These are phyloP conservation scores for Philereme vetulata DNA, from an alignment of 2,888 invertebrate species.

Conservation along the genomic window DNA sequence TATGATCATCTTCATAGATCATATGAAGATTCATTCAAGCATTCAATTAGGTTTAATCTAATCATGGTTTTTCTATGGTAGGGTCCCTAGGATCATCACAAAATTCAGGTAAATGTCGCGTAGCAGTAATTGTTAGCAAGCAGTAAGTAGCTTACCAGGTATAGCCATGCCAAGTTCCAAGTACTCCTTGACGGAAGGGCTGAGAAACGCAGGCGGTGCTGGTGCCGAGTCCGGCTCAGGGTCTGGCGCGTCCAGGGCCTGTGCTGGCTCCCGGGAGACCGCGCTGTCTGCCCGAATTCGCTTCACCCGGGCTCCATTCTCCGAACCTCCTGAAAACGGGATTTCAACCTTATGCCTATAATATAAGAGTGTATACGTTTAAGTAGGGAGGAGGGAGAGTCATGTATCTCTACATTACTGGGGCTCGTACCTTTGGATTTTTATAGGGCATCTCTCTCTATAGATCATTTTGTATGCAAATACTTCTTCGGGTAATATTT, in stretches of 20 bases:
- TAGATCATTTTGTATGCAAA: no score
- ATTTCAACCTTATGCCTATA: neutral
- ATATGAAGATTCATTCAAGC: no score
- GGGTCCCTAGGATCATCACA: no score
- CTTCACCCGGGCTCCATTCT: constrained; percentile 86
- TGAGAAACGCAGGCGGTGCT: constrained; percentile 91
- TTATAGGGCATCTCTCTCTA: no score
- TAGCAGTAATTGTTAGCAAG: neutral
- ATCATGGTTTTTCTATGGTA: no score
- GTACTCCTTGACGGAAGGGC: constrained; percentile 93
- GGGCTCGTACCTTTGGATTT: no score
- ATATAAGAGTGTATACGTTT: no score
- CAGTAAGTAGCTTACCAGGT: constrained; percentile 85
- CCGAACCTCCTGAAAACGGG: constrained; percentile 80
- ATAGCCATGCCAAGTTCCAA: constrained; percentile 94
- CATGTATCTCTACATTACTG: no score
- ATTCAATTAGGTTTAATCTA: no score
- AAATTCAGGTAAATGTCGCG: neutral
- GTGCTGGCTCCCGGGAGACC: constrained; percentile 69
- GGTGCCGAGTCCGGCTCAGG: constrained; percentile 76
- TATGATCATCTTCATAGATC: no score
- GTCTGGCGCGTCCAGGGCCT: constrained; percentile 77
- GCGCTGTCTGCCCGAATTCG: constrained; percentile 79
- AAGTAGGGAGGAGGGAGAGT: no score
- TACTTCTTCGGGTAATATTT: no score